Evolutionary conservation across 1,140 invertebrate species (phyloP).

Genomic region (Cardiocondyla obscurior): DNA sequence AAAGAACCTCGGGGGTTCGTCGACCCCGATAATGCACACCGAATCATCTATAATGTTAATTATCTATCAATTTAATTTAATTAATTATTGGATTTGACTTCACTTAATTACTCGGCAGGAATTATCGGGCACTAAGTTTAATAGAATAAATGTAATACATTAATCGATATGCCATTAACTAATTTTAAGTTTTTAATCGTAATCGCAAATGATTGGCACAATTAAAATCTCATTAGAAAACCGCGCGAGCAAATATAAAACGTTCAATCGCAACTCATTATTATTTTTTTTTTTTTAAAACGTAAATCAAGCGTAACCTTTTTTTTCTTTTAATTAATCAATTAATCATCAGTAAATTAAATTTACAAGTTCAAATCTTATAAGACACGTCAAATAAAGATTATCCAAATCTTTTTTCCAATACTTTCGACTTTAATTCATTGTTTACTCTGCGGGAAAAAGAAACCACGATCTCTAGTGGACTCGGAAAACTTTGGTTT

Average conservation of each 20-base stretch:
- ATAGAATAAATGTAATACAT: background rate
- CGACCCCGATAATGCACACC: background rate
- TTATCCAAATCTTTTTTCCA: background rate
- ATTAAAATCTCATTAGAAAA: background rate
- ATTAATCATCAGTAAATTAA: background rate
- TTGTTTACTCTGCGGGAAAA: slow-evolving; percentile 21
- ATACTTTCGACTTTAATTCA: slow-evolving; percentile 38
- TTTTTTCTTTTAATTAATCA: background rate
- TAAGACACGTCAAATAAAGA: slow-evolving; percentile 9
- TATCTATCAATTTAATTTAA: slow-evolving; percentile 11
- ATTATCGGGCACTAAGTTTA: background rate
- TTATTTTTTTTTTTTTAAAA: too few species aligned
- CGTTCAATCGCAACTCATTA: background rate
- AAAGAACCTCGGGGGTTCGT: background rate
- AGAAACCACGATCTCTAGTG: slow-evolving; percentile 19
- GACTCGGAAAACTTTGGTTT: slow-evolving; percentile 41
- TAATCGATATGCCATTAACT: background rate
- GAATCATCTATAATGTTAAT: background rate
- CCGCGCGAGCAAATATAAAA: background rate
- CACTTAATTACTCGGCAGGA: background rate
- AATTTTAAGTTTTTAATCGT: background rate
- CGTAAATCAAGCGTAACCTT: too few species aligned
- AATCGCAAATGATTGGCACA: background rate
- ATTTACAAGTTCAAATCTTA: slow-evolving; percentile 14
- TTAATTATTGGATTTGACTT: slow-evolving; percentile 15